Percentiles rank a stretch among this genome's conserved stretches.
These are phyloP conservation scores for Ostrea edulis DNA, from an alignment of 1,140 invertebrate species.

Conservation along the genomic window DNA sequence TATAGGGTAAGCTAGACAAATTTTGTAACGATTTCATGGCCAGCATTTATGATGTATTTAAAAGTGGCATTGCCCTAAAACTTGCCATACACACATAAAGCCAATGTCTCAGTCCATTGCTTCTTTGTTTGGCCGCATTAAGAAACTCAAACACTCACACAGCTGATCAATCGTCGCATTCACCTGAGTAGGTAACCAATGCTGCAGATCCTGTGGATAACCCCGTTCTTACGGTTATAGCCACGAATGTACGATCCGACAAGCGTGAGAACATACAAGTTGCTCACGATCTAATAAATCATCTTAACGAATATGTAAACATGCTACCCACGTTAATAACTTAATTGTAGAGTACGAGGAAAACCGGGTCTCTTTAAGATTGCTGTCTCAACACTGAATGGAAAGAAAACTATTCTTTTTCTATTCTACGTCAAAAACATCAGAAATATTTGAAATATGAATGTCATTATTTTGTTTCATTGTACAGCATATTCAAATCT, in stretches of 20 bases:
- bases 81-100: too few species aligned
- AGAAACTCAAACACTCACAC: conserved; percentile 30
- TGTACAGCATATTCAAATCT: too few species aligned
- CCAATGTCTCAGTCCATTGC: too few species aligned
- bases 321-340: background rate
- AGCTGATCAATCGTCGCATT: conserved; percentile 12
- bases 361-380: conserved; percentile 47
- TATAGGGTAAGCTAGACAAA: too few species aligned
- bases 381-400: conserved; percentile 34
- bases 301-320: conserved; percentile 1
- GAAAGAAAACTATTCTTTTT: too few species aligned
- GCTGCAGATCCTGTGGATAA: conserved; percentile 35
- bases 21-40: too few species aligned
- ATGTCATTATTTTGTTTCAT: too few species aligned
- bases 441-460: too few species aligned
- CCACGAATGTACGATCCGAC: conserved; percentile 26
- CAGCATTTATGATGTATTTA: too few species aligned
- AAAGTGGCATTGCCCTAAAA: too few species aligned
- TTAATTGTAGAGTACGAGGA: conserved; percentile 29
- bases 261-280: conserved; percentile 48
- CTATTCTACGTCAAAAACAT: conserved; percentile 46
- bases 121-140: too few species aligned
- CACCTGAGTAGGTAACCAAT: conserved; percentile 18
- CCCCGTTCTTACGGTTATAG: conserved; percentile 26
- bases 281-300: conserved; percentile 38